Evolutionary conservation across 2,113 vertebrate species (phyloP).

Genomic region (Heliornis fulica): DNA sequence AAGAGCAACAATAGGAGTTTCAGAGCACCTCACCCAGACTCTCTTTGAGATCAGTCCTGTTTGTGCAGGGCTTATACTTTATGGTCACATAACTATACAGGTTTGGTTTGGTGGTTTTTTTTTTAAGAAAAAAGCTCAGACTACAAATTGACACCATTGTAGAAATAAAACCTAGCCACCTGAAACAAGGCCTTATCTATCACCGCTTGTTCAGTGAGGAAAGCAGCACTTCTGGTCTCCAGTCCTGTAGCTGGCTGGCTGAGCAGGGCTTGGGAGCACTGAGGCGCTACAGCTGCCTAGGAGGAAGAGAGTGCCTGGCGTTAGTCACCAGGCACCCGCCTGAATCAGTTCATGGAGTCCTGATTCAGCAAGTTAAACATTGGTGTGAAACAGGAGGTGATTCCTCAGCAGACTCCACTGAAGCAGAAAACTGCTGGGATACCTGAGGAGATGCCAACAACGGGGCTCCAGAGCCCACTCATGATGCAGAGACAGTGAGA

Average conservation of each 20-base stretch:
- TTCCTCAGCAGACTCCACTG: background rate
- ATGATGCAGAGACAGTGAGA: no score
- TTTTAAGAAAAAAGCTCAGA: background rate
- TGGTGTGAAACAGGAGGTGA: background rate
- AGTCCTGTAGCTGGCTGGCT: background rate
- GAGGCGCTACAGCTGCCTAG: background rate
- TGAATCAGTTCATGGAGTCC: constrained; percentile 8
- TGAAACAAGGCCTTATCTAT: background rate
- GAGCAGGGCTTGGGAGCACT: background rate
- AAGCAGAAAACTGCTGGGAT: background rate
- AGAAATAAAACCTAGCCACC: background rate
- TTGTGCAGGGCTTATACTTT: background rate
- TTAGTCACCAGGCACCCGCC: constrained; percentile 34
- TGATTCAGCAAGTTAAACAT: constrained; percentile 28
- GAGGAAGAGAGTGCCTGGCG: constrained; percentile 46
- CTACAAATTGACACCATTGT: background rate
- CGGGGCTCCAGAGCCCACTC: background rate
- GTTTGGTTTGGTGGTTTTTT: background rate
- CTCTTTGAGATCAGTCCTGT: background rate
- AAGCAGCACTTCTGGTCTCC: background rate
- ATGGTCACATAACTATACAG: background rate
- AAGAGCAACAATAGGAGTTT: background rate
- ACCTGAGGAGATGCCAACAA: background rate
- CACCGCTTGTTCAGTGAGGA: background rate
- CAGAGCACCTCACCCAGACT: background rate